Base-by-base conservation (phyloP, 2,888 invertebrate genomes). In the Drosophila leonis region DNA sequence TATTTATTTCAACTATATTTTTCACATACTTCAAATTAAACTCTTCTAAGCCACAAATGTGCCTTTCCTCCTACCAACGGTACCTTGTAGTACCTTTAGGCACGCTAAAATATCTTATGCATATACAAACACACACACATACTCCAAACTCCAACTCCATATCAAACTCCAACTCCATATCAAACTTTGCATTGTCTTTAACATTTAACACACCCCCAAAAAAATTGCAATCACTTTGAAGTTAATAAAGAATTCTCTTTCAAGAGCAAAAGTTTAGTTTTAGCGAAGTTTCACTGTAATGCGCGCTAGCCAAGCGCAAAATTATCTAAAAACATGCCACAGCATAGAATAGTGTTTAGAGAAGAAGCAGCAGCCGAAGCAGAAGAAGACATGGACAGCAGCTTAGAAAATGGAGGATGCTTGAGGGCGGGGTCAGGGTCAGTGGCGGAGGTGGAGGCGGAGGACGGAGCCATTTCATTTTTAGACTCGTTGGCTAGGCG, bases 401-500 rank as follows among this genome's bases (percentile, higher is more conserved):
- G 70, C 68, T 74, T 56, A 66, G 72, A 62, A 62, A 64, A 44
- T 24, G 9, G 24, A 24, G 24, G 4, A 24, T 2, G 24, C 24
- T 2, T 55, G 71, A 18, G 18, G 46, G 54, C 33, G 37, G 13
- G 13, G n/a, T 31, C 29, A 29, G n/a, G 31, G 49, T 49, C 33
- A 33, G 33, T 4, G 18, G 31, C 31, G 27, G 71, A 54, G 78
- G 72, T 75, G 20, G 33, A 1, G 18, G 31, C 31, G 27, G 71
- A 54, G 78, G 72, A 72, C 75, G 82, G 78, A 84, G 87, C 77
- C 80, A 82, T 87, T 87, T 83, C 82, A 87, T 87, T 83, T 81
- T 70, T 69, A 79, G 78, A 62, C 71, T 55, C 52, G 55, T 73
- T 59, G 35, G 49, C 39, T 64, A 48, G 64, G 46, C 41, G n/a